Evolutionary conservation across 2,113 vertebrate species (phyloP), one percentile per base, ranked within the genome.

Genomic region (Ictalurus punctatus): DNA sequence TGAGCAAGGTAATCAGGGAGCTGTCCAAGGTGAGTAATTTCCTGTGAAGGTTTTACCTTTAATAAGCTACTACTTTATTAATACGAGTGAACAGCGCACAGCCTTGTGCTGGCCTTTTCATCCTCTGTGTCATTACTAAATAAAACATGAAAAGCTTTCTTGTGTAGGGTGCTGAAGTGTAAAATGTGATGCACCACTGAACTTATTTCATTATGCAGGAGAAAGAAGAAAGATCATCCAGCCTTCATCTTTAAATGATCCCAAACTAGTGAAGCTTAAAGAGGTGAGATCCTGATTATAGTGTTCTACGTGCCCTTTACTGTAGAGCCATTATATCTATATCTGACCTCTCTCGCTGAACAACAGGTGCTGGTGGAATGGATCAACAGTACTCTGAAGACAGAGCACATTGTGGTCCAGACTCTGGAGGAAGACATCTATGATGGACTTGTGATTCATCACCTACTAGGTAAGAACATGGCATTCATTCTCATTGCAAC

Each of bases 391-490:
- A 95, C 95, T 30, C 95, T 99, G 86, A 95, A 96, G 86, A 37
- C 90, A 0, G 97, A 99, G 74, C 97, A 99, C 92, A 97, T 99
- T 1, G 95, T 99, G 58, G 97, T 98, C 76, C 96, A 95, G 91
- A 96, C 92, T 90, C 91, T 99, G 93, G 97, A 98, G 89, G 97
- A 99, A 87, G 98, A 99, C 93, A 87, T 99, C 25, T 99, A 93
- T 0, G 98, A 99, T 13, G 98, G 98, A 23, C 95, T 99, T 81
- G 95, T 99, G 21, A 95, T 99, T 90, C 97, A 99, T 92, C 98
- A 99, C 92, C 96, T 99, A 56, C 93, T 98, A 90, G 95, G 98
- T 99, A 93, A 97, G 96, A 88, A 82, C 87, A 27, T 65, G 25
- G 69, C 10, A 87, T 56, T 44, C 16, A 17, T 40, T 8, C 4